phyloP scores from a whole-genome alignment of 2,888 invertebrate species.

The Stenurella melanura region DNA sequence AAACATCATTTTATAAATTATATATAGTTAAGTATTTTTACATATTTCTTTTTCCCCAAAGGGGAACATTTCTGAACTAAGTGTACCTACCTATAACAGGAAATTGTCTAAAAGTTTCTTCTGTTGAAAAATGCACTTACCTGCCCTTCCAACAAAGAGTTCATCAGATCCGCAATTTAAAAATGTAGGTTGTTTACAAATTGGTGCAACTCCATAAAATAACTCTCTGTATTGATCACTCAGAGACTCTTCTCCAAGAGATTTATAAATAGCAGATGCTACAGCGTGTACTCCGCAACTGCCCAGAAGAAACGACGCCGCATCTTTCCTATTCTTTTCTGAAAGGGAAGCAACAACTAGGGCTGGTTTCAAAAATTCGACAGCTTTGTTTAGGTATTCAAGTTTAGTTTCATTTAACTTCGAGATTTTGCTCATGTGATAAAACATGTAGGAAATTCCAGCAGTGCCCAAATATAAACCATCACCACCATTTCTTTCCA shows the following conservation, averaged over 20 bases:
- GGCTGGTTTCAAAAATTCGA: constrained; percentile 80
- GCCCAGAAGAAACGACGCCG: constrained; percentile 85
- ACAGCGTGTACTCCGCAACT: constrained; percentile 86
- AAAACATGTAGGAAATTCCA: constrained; percentile 86
- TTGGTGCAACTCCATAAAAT: constrained; percentile 71
- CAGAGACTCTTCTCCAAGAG: constrained; percentile 72
- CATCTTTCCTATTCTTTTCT: constrained; percentile 75
- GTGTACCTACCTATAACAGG: no score
- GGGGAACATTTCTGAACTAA: no score
- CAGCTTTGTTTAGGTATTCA: constrained; percentile 77
- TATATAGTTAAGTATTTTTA: no score
- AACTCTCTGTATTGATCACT: constrained; percentile 67
- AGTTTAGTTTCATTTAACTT: constrained; percentile 72
- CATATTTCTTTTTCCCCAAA: no score
- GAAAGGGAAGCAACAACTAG: constrained; percentile 74
- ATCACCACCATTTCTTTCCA: constrained; percentile 73
- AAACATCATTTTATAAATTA: no score
- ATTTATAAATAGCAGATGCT: constrained; percentile 79
- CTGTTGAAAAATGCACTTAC: constrained; percentile 46
- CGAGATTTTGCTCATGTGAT: constrained; percentile 79
- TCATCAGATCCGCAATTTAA: constrained; percentile 86
- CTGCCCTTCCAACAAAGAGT: constrained; percentile 89
- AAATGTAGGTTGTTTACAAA: constrained; percentile 76
- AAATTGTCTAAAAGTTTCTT: no score
- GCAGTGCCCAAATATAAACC: constrained; percentile 83